A percentile compares a stretch with the other conserved stretches of the same genome.
Conservation (phyloP, 2,113 vertebrate genomes). For the Fulica atra region DNA sequence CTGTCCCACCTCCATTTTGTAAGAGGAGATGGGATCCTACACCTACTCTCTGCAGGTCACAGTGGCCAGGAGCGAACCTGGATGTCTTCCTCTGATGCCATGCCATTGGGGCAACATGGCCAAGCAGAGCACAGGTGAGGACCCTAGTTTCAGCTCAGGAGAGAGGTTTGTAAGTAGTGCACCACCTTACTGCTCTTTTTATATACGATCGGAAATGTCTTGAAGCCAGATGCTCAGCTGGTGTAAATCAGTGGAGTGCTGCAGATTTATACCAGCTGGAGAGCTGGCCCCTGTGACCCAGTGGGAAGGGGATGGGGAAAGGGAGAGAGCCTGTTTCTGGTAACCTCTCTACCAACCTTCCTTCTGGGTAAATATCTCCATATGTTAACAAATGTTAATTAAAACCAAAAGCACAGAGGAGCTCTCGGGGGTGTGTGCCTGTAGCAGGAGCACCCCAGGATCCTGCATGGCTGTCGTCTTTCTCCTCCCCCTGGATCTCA, state of each 20-base stretch:
- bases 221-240: conserved; percentile 57
- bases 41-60: background rate
- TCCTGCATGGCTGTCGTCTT: conserved; percentile 15
- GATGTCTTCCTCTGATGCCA: background rate
- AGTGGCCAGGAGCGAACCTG: background rate
- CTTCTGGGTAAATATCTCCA: conserved; percentile 60
- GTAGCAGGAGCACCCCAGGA: conserved; percentile 47
- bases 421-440: background rate
- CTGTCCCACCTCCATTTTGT: background rate
- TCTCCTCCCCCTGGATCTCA: conserved; percentile 34
- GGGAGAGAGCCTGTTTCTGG: conserved; percentile 42
- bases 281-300: background rate
- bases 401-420: conserved; percentile 54
- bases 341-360: conserved; percentile 36
- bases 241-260: conserved; percentile 47
- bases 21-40: background rate
- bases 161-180: background rate
- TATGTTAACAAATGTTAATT: conserved; percentile 68
- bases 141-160: background rate
- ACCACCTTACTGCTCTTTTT: conserved; percentile 7
- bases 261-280: conserved; percentile 59
- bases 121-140: background rate
- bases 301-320: conserved; percentile 4
- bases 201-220: conserved; percentile 37
- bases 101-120: rapidly evolving